These are phyloP conservation scores for Paracanthobrama guichenoti DNA, from an alignment of 2,113 vertebrate genomes.

Conservation along the genomic window DNA sequence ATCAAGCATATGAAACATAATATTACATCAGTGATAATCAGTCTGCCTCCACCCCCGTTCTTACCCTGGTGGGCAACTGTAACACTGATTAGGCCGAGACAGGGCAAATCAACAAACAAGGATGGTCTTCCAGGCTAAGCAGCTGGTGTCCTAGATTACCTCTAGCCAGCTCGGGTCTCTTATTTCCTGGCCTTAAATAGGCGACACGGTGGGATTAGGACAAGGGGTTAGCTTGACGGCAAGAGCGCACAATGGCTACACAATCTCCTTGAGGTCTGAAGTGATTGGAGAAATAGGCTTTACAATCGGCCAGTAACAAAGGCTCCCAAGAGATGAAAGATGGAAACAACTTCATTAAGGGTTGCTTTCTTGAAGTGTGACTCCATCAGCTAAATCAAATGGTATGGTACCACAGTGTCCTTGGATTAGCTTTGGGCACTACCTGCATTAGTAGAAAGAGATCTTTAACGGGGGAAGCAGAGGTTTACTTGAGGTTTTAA, in stretches of 20 bases:
- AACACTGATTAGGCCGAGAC: background rate
- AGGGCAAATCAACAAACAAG: conserved; percentile 10
- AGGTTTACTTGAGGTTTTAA: conserved; percentile 45
- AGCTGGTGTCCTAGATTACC: conserved; percentile 46
- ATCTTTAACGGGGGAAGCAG: conserved; percentile 17
- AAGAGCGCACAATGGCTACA: conserved; percentile 20
- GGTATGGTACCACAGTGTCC: background rate
- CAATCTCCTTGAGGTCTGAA: conserved; percentile 28
- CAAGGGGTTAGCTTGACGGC: background rate
- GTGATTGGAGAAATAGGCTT: conserved; percentile 16
- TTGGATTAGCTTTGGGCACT: conserved; percentile 5
- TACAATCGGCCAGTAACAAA: background rate
- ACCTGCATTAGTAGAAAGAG: background rate
- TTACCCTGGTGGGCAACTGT: conserved; percentile 2
- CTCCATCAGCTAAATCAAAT: conserved; percentile 16
- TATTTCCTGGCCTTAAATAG: conserved; percentile 16
- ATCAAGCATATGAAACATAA: conserved; percentile 30
- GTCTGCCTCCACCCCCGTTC: background rate
- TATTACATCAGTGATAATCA: conserved; percentile 10
- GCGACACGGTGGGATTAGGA: background rate
- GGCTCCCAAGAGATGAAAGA: background rate
- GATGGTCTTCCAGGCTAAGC: background rate
- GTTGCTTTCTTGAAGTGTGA: background rate
- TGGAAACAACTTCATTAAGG: background rate
- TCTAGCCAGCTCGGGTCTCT: conserved; percentile 24